phyloP scores from a whole-genome alignment of 2,113 vertebrate species.

The Scortum barcoo region DNA sequence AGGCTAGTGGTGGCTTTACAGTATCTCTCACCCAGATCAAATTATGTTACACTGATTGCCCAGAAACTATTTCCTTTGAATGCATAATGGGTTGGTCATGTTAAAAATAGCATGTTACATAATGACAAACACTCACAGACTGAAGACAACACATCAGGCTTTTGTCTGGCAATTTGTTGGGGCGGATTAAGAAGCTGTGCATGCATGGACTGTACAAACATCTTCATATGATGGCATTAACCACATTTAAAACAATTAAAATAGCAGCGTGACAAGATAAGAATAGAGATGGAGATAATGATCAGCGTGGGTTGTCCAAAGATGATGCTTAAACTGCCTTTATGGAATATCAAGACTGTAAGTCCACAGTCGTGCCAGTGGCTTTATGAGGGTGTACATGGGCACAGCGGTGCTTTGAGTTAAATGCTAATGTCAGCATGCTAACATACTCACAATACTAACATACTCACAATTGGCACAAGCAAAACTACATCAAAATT shows the following conservation, averaged over 20 bases:
- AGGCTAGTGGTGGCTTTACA: slow-evolving; percentile 18
- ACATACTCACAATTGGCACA: no score
- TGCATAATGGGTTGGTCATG: slow-evolving; percentile 8
- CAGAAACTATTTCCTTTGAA: not conserved
- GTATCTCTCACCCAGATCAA: slow-evolving; percentile 32
- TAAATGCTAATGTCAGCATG: not conserved
- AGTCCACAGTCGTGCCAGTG: no score
- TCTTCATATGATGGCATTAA: not conserved
- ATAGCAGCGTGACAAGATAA: not conserved
- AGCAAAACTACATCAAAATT: no score
- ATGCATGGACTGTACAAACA: not conserved
- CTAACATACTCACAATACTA: not conserved
- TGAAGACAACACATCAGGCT: not conserved
- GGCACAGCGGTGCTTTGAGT: not conserved
- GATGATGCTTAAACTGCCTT: not conserved
- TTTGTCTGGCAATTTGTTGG: not conserved
- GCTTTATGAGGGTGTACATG: not conserved
- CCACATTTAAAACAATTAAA: not conserved
- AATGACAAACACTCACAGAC: not conserved
- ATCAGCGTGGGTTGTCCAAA: not conserved
- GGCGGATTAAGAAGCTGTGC: not conserved
- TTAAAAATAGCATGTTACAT: not conserved
- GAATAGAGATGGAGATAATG: not conserved
- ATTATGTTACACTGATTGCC: slow-evolving; percentile 35
- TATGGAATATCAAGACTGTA: not conserved